Evolutionary conservation across 2,888 invertebrate genomes (phyloP).

Genomic region (Cylloceria caligata): DNA sequence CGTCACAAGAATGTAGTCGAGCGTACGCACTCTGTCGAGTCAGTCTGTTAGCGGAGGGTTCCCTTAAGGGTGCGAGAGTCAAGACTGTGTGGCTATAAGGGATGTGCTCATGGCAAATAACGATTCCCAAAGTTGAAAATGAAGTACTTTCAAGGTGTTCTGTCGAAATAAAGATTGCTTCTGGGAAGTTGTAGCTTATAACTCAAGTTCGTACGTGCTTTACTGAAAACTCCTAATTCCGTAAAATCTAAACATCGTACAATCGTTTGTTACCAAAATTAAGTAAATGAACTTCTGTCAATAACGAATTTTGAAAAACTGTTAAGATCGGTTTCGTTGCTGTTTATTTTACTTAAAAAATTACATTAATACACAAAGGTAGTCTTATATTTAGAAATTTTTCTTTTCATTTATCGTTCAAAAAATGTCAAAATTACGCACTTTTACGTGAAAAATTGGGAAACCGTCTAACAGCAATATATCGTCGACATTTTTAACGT

Average conservation of each 20-base stretch:
- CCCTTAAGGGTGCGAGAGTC: neutral
- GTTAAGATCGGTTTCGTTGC: neutral
- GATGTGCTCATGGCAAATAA: slow-evolving; percentile 5
- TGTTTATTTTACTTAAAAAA: too few species aligned
- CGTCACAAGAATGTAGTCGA: slow-evolving; percentile 1
- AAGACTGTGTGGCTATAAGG: neutral
- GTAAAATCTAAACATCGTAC: neutral
- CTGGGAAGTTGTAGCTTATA: neutral
- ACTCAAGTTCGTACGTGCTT: neutral
- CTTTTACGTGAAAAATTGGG: too few species aligned
- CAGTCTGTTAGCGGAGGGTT: neutral
- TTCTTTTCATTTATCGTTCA: too few species aligned
- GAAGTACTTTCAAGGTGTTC: neutral
- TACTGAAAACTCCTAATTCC: neutral
- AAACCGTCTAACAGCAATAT: too few species aligned
- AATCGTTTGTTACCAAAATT: neutral
- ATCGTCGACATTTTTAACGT: too few species aligned
- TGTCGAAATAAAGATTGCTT: neutral
- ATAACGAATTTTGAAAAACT: slow-evolving; percentile 10
- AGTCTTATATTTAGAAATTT: too few species aligned
- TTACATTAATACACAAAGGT: too few species aligned
- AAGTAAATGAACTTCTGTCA: neutral
- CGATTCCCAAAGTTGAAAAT: slow-evolving; percentile 3
- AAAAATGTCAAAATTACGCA: too few species aligned
- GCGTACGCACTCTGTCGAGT: neutral